Conservation (phyloP, 1,140 invertebrate species). For the Dendroctonus valens region DNA sequence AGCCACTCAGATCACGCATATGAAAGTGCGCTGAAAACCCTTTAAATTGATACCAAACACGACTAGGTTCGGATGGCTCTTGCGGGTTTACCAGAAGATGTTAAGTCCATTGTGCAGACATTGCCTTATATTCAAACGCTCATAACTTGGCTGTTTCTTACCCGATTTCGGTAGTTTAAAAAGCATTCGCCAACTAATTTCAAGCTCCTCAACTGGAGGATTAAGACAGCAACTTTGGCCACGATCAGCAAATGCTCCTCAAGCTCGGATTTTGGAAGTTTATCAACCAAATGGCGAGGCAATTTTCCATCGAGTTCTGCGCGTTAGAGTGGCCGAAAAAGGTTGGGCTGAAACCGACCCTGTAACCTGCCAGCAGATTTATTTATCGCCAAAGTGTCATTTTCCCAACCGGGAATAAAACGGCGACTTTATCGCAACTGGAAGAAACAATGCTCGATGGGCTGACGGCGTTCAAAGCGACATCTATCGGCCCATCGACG, state of each 20-base stretch:
- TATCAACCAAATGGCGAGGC: neutral
- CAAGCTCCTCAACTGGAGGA: too few species aligned
- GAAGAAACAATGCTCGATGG: slow-evolving; percentile 31
- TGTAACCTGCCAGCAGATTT: slow-evolving; percentile 8
- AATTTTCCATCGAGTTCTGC: neutral
- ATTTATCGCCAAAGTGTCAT: slow-evolving; percentile 30
- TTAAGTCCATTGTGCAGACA: too few species aligned
- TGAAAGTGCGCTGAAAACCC: neutral
- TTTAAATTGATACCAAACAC: neutral
- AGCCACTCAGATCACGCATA: too few species aligned
- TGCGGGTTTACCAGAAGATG: neutral
- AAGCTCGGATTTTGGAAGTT: neutral
- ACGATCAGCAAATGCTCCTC: neutral
- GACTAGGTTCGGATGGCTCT: neutral
- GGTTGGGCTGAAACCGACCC: neutral
- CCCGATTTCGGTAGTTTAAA: too few species aligned
- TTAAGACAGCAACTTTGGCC: neutral
- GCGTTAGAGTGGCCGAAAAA: neutral
- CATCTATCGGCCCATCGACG: slow-evolving; percentile 36
- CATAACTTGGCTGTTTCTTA: neutral
- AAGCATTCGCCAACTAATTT: too few species aligned
- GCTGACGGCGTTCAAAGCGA: slow-evolving; percentile 21
- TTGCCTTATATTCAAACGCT: neutral
- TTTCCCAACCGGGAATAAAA: slow-evolving; percentile 31
- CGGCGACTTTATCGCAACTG: slow-evolving; percentile 28